Evolutionary conservation across 92 coral and sea anemone species (phyloP).

Genomic region (Palythoa grandis): DNA sequence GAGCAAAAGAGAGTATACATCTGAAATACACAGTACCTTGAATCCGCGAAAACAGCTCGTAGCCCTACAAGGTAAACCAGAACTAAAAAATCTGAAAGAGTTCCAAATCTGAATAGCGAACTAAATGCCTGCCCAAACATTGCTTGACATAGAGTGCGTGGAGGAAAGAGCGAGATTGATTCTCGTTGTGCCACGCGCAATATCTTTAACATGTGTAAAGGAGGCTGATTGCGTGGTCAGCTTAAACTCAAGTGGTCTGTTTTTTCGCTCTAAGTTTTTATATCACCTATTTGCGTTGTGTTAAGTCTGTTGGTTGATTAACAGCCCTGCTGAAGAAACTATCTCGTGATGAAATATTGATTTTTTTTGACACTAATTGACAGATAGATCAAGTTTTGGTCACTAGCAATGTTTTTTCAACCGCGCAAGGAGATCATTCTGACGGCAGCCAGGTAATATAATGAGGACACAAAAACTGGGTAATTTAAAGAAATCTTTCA

Average conservation of each 20-base stretch:
- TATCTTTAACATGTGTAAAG: background rate
- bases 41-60: background rate
- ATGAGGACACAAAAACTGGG: slow-evolving; percentile 3
- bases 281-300: slow-evolving; percentile 43
- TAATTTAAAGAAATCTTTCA: slow-evolving; percentile 41
- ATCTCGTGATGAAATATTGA: slow-evolving; percentile 43
- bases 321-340: slow-evolving; percentile 35
- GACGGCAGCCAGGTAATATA: slow-evolving; percentile 22
- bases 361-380: slow-evolving; percentile 39
- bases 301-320: slow-evolving; percentile 35
- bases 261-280: slow-evolving; percentile 29
- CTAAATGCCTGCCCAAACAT: background rate
- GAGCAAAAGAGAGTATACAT: background rate
- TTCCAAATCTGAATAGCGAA: background rate
- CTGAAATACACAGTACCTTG: slow-evolving; percentile 29
- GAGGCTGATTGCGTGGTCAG: background rate
- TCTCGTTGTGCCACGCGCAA: background rate
- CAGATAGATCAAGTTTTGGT: slow-evolving; percentile 33
- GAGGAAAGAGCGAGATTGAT: background rate
- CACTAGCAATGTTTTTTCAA: slow-evolving; percentile 41
- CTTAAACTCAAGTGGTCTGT: slow-evolving; percentile 26
- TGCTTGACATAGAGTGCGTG: background rate
- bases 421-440: slow-evolving; percentile 32
- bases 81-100: background rate
- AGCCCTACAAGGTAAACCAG: slow-evolving; percentile 14